phyloP scores from a whole-genome alignment of 2,797 vertebrate species.

The Phataginus tetradactyla region DNA sequence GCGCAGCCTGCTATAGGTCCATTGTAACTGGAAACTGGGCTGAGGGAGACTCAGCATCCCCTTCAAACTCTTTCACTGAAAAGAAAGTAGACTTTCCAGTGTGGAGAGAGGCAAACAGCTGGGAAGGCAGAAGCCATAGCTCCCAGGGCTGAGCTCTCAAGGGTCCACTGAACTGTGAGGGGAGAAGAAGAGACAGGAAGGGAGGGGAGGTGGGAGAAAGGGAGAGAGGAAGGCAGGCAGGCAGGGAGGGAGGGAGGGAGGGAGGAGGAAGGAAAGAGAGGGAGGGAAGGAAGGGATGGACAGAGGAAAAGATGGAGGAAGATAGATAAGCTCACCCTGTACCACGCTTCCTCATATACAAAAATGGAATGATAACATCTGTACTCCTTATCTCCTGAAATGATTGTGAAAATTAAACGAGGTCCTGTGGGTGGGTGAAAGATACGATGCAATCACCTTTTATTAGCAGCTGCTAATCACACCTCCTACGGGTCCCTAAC shows the following conservation, averaged over 20 bases:
- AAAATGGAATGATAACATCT: not conserved
- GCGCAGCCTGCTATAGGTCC: not conserved
- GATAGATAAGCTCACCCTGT: not conserved
- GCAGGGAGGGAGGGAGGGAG: too few relatives aligned
- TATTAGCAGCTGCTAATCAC: not conserved
- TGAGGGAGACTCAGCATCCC: not conserved
- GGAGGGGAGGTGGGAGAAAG: too few relatives aligned
- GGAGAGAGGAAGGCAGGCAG: not conserved
- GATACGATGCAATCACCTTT: not conserved
- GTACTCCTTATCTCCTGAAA: slow-evolving; percentile 32
- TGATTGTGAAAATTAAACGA: slow-evolving; percentile 19
- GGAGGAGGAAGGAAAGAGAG: not conserved
- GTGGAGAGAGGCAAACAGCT: not conserved
- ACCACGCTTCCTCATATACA: not conserved
- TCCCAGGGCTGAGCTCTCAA: not conserved
- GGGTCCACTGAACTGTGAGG: not conserved
- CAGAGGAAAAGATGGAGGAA: not conserved
- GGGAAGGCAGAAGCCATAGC: not conserved
- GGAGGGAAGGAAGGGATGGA: not conserved
- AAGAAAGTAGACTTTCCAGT: not conserved
- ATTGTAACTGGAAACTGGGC: slow-evolving; percentile 32
- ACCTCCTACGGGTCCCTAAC: not conserved
- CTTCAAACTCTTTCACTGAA: not conserved
- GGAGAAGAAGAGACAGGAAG: not conserved
- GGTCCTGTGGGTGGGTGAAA: not conserved